Base-by-base conservation (phyloP, 2,797 vertebrate species). In the Muscicapa striata region DNA sequence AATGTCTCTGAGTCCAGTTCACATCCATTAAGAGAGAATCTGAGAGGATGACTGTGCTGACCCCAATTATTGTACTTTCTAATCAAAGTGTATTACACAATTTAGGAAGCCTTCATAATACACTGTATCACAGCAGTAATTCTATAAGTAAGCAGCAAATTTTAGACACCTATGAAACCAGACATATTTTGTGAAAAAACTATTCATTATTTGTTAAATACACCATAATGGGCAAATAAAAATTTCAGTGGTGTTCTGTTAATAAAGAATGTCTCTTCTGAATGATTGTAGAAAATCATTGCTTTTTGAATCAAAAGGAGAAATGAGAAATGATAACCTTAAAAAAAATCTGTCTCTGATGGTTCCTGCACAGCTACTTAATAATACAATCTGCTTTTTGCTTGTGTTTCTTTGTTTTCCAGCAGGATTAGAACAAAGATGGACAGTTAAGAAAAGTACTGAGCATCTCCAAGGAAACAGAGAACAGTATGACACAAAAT, bases 341-440 rank as follows among this genome's bases (percentile, higher is more conserved):
- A 55, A 59, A 88, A 88, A 90, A 85, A 78, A 54, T 41, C 3
- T 24, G 1, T 70, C 18, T 72, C 2, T 46, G 21, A 18, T 49
- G 19, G 9, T 43, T 85, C 7, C 24, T 75, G 24, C 17, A 15
- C 29, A 74, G 21, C 21, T 18, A 12, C 38, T 78, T 91, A 59
- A 46, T 59, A 24, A 81, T 68, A 40, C 10, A 41, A 29, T 43
- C 24, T 77, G 30, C 0, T 8, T 58, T 87, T 76, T 61, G 2
- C 2, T 62, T 74, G 38, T 74, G 16, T 61, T 76, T 88, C 18
- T 92, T 75, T 89, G 15, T 92, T 96, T 93, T 89, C 80, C 90
- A 95, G 48, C 84, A 98, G 96, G 75, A 77, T 90, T 86, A 74
- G 72, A 84, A 70, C 26, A 40, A 79, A 38, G 80, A 87, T 72